A percentile compares a stretch with the other conserved stretches of the same genome.
phyloP scores from a whole-genome alignment of 2,113 vertebrate species.

The Myotis davidii region DNA sequence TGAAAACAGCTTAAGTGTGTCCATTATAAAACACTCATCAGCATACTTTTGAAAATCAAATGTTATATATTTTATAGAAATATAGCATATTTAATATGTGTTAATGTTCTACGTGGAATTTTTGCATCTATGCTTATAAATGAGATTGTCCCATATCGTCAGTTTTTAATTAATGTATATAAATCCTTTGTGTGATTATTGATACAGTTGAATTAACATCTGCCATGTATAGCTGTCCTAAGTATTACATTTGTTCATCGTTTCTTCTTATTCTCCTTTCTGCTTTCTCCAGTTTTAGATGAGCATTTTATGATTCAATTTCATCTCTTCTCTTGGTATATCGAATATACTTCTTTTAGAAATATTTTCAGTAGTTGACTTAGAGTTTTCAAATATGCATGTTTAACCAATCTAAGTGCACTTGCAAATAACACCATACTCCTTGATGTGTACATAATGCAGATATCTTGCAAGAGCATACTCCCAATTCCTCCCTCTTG shows the following conservation, averaged over 20 bases:
- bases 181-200: neutral
- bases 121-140: neutral
- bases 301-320: neutral
- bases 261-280: neutral
- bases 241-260: neutral
- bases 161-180: neutral
- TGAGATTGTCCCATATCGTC: neutral
- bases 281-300: neutral
- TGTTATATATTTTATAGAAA: slow-evolving; percentile 24
- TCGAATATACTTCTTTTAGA: neutral
- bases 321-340: neutral
- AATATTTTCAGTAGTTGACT: neutral
- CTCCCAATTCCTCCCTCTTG: neutral
- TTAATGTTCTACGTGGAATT: neutral
- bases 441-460: neutral
- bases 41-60: slow-evolving; percentile 50
- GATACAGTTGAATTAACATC: neutral
- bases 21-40: slow-evolving; percentile 32
- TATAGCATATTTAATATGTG: neutral
- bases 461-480: neutral
- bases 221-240: neutral
- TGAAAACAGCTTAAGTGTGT: slow-evolving; percentile 56
- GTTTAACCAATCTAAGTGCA: neutral
- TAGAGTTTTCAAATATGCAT: neutral
- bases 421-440: neutral